Evolutionary conservation across 2,113 vertebrate genomes (phyloP).

Genomic region (Xiphophorus hellerii): DNA sequence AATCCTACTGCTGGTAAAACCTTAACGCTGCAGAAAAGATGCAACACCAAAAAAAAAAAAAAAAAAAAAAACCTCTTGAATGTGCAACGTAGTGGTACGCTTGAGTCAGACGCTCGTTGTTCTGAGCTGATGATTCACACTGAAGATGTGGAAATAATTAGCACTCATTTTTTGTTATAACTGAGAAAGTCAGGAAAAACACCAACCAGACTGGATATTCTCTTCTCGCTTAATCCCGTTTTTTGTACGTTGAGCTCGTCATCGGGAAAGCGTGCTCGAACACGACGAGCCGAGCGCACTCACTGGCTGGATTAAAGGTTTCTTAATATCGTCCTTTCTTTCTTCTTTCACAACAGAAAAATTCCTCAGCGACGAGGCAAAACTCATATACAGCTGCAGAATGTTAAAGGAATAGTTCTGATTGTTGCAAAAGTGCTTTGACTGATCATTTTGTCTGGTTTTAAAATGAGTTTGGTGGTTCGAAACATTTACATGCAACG

Average conservation of each 20-base stretch:
- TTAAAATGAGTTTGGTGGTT: not conserved
- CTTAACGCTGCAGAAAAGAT: not conserved
- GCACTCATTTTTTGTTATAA: not conserved
- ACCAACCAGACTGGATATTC: slow-evolving; percentile 7
- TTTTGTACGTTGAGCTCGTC: not conserved
- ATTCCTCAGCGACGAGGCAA: not conserved
- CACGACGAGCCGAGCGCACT: not conserved
- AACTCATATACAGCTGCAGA: not conserved
- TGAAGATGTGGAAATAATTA: slow-evolving; percentile 7
- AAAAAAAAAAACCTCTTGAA: not conserved
- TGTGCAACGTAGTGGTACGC: not conserved
- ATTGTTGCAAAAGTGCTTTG: not conserved
- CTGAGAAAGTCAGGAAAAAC: not conserved
- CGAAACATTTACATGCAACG: not conserved
- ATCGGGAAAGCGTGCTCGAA: slow-evolving; percentile 1
- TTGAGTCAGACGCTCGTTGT: not conserved
- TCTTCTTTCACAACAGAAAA: not conserved
- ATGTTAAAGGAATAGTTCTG: not conserved
- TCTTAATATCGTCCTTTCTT: not conserved
- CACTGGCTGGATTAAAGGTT: slow-evolving; percentile 5
- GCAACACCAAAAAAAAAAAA: no score
- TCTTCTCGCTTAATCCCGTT: not conserved
- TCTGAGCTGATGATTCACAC: not conserved
- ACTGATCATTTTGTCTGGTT: not conserved
- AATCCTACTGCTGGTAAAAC: not conserved